These are phyloP conservation scores for Prionailurus bengalensis DNA, from an alignment of 2,113 vertebrate genomes.

Conservation along the genomic window DNA sequence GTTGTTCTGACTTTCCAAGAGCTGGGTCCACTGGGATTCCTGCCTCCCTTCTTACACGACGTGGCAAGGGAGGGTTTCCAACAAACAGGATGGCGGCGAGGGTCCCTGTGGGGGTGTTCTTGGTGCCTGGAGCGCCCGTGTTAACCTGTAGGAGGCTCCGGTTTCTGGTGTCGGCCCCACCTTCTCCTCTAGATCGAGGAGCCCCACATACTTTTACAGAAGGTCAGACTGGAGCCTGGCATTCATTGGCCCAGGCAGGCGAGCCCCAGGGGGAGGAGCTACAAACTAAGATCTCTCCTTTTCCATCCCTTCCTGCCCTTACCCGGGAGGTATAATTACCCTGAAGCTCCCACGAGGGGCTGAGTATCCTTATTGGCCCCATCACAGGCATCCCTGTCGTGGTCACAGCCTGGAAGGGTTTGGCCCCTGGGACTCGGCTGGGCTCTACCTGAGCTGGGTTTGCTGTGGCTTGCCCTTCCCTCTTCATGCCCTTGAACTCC, in stretches of 20 bases:
- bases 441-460: not conserved
- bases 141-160: not conserved
- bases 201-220: not conserved
- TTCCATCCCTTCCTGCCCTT: not conserved
- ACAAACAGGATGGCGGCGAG: accelerated
- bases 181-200: not conserved
- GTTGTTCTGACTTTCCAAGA: not conserved
- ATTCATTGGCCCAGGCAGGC: not conserved
- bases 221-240: not conserved
- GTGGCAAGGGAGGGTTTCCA: not conserved
- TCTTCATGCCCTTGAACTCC: not conserved
- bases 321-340: not conserved
- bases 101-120: not conserved
- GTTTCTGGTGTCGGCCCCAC: not conserved
- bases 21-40: not conserved
- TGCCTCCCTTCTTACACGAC: not conserved
- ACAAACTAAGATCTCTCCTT: not conserved
- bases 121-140: not conserved
- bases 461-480: accelerated
- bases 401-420: not conserved
- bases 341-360: not conserved
- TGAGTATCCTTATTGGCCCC: accelerated
- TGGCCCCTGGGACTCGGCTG: no score
- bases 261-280: not conserved
- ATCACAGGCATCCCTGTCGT: accelerated